Evolutionary conservation across 2,113 vertebrate species (phyloP).

Genomic region (Sebastes fasciatus): DNA sequence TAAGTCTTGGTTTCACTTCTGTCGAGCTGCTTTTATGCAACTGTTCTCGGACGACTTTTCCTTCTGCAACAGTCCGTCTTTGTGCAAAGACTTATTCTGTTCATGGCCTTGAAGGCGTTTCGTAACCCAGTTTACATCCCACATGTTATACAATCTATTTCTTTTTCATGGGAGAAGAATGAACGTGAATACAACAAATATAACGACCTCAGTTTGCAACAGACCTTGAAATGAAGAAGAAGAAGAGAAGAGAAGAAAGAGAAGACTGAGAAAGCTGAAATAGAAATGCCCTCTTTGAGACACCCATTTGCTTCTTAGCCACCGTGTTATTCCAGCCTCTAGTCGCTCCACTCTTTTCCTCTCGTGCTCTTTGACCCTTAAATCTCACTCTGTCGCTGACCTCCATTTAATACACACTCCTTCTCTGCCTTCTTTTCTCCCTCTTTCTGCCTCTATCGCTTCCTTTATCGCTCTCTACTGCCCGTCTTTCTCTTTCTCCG

Average conservation of each 20-base stretch:
- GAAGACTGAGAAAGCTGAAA: slow-evolving; percentile 14
- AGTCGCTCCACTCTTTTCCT: slow-evolving; percentile 31
- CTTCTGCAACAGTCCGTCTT: slow-evolving; percentile 30
- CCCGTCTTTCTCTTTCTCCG: not conserved
- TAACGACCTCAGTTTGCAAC: slow-evolving; percentile 2
- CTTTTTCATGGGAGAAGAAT: slow-evolving; percentile 9
- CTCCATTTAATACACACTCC: slow-evolving; percentile 54
- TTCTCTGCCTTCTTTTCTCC: slow-evolving; percentile 16
- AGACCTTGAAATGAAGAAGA: slow-evolving; percentile 21
- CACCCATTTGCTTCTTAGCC: slow-evolving; percentile 64
- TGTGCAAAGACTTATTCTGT: slow-evolving; percentile 44
- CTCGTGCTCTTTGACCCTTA: slow-evolving; percentile 59
- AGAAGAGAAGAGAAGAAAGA: slow-evolving; percentile 5
- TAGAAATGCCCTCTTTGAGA: slow-evolving; percentile 35
- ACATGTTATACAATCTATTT: slow-evolving; percentile 45
- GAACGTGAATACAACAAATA: slow-evolving; percentile 18
- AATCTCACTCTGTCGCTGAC: slow-evolving; percentile 55
- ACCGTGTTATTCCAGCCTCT: slow-evolving; percentile 54
- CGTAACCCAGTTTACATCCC: slow-evolving; percentile 49
- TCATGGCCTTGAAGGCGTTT: slow-evolving; percentile 50
- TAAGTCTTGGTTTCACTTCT: slow-evolving; percentile 8
- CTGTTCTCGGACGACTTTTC: slow-evolving; percentile 19
- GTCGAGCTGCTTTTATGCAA: slow-evolving; percentile 35
- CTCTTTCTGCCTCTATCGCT: slow-evolving; percentile 6
- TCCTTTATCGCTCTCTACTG: not conserved